Evolutionary conservation across 2,888 invertebrate species (phyloP).

Genomic region (Stenodera caucasica): DNA sequence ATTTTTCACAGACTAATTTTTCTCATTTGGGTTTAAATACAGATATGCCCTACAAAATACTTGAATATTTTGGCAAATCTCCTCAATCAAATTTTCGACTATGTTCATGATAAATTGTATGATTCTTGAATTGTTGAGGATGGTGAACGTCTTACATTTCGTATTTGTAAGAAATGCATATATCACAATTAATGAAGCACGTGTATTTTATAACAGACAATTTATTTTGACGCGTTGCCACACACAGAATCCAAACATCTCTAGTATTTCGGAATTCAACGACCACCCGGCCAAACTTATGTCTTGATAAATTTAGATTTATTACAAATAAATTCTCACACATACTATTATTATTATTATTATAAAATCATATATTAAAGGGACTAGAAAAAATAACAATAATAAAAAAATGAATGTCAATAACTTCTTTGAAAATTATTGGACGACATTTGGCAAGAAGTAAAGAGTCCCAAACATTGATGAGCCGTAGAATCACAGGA

Average conservation of each 20-base stretch:
- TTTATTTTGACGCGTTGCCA: slow-evolving; percentile 26
- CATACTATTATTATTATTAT: too few species aligned
- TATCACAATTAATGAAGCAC: slow-evolving; percentile 28
- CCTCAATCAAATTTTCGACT: too few species aligned
- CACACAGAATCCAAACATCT: slow-evolving; percentile 15
- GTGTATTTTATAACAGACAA: slow-evolving; percentile 19
- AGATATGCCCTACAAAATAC: too few species aligned
- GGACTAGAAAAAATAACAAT: too few species aligned
- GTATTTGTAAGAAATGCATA: slow-evolving; percentile 18
- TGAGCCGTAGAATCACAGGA: slow-evolving; percentile 16
- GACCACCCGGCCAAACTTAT: not conserved
- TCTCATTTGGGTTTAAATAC: too few species aligned
- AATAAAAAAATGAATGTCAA: too few species aligned
- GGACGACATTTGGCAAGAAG: not conserved
- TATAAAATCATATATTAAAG: too few species aligned
- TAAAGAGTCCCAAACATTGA: slow-evolving; percentile 13
- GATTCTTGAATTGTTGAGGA: slow-evolving; percentile 15
- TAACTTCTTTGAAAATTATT: too few species aligned
- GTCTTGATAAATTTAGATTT: slow-evolving; percentile 24
- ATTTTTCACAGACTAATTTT: too few species aligned
- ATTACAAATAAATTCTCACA: slow-evolving; percentile 19
- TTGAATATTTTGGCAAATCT: too few species aligned
- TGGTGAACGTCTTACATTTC: slow-evolving; percentile 14
- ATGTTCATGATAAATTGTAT: not conserved
- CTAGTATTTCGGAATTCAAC: slow-evolving; percentile 5